Conservation (phyloP, 2,797 vertebrate species). For the Lophius americanus region DNA sequence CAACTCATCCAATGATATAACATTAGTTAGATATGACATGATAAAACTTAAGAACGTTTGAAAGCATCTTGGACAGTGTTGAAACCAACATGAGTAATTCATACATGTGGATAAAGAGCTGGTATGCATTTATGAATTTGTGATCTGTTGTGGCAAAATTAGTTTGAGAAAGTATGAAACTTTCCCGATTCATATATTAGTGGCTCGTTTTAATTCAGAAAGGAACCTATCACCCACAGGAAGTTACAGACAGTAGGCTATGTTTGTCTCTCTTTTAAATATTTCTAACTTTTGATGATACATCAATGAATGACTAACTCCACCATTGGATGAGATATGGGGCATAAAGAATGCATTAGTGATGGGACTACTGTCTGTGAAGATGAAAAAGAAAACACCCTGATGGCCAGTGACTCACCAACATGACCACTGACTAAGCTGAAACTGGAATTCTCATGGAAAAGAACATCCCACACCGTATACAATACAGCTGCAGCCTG, state of each 20-base stretch:
- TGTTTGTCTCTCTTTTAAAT: slow-evolving; percentile 12
- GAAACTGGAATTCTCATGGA: slow-evolving; percentile 16
- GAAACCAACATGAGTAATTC: not conserved
- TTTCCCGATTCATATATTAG: slow-evolving; percentile 23
- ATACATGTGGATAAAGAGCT: not conserved
- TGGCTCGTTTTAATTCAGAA: slow-evolving; percentile 29
- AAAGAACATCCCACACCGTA: not conserved
- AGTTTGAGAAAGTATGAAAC: slow-evolving; percentile 26
- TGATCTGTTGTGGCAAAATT: slow-evolving; percentile 8
- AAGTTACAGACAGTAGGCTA: slow-evolving; percentile 1
- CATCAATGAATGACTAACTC: slow-evolving; percentile 42
- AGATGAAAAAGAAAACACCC: slow-evolving; percentile 29
- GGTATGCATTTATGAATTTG: too few species aligned
- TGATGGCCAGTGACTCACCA: slow-evolving; percentile 51
- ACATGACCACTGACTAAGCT: slow-evolving; percentile 39
- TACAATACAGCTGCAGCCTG: slow-evolving; percentile 10
- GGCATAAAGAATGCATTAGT: slow-evolving; percentile 49
- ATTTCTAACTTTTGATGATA: slow-evolving; percentile 37
- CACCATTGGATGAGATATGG: slow-evolving; percentile 32
- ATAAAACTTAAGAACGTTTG: too few species aligned
- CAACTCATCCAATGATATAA: not conserved
- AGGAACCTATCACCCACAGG: slow-evolving; percentile 7
- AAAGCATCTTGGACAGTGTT: not conserved
- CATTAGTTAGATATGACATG: too few species aligned
- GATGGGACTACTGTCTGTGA: slow-evolving; percentile 24